Evolutionary conservation across 2,888 invertebrate species (phyloP).

Genomic region (Dynastes maya): DNA sequence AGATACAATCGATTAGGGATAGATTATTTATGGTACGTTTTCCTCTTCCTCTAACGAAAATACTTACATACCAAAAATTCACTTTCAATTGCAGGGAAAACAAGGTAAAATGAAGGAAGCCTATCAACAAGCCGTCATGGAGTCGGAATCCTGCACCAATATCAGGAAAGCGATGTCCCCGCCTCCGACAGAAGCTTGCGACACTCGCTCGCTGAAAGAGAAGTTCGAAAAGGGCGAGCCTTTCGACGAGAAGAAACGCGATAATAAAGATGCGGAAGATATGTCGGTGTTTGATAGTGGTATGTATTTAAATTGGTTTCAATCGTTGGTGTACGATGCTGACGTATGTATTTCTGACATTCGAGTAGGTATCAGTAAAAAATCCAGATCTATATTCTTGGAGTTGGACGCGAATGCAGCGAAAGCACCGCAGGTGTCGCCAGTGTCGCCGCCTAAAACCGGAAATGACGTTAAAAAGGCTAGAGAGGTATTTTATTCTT

Average conservation of each 20-base stretch:
- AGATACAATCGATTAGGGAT: slow-evolving; percentile 89
- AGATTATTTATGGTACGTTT: slow-evolving; percentile 82
- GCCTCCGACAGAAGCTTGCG: slow-evolving; percentile 74
- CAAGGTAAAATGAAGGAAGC: slow-evolving; percentile 92
- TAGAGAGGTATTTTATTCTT: slow-evolving; percentile 69
- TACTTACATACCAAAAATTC: too few relatives aligned
- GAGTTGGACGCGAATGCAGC: slow-evolving; percentile 86
- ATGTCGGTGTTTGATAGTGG: slow-evolving; percentile 87
- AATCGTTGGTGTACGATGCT: slow-evolving; percentile 26
- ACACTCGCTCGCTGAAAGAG: slow-evolving; percentile 75
- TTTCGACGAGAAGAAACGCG: slow-evolving; percentile 75
- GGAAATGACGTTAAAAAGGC: slow-evolving; percentile 75
- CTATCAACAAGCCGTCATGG: slow-evolving; percentile 91
- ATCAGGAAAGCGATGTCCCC: slow-evolving; percentile 72
- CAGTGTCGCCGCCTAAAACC: slow-evolving; percentile 74
- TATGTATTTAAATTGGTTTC: slow-evolving; percentile 62
- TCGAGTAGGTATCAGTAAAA: slow-evolving; percentile 84
- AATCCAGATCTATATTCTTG: slow-evolving; percentile 88
- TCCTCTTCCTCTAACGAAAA: too few relatives aligned
- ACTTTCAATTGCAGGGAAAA: slow-evolving; percentile 77
- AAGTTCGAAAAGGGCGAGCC: slow-evolving; percentile 87
- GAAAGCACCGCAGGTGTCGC: slow-evolving; percentile 77
- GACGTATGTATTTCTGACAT: too few relatives aligned
- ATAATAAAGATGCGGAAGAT: slow-evolving; percentile 77
- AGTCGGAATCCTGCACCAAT: slow-evolving; percentile 77